These are phyloP conservation scores for Aphrocallistes beatrix DNA, from an alignment of 37 sponge, comb jelly and placozoan genomes.

Conservation along the genomic window DNA sequence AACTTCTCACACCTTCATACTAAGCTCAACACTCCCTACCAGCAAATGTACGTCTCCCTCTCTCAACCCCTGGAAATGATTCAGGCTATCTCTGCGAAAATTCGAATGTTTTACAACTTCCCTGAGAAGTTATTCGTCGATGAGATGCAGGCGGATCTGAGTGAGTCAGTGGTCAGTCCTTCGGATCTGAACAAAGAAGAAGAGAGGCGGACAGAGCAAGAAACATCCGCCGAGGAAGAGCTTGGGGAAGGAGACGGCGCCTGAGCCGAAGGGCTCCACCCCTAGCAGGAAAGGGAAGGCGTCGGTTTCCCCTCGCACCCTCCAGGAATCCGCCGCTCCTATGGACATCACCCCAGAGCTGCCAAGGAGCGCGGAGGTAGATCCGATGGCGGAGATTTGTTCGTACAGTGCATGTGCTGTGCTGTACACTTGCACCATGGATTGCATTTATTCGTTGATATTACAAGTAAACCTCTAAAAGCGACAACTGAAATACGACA, in stretches of 20 bases:
- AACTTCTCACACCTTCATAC: too few species aligned
- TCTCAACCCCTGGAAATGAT: not conserved
- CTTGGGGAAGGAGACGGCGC: not conserved
- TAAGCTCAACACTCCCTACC: not conserved
- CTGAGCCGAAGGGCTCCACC: constrained; percentile 6
- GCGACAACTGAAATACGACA: too few species aligned
- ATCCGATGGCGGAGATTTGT: not conserved
- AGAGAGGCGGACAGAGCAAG: not conserved
- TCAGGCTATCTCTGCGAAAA: not conserved
- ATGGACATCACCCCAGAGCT: not conserved
- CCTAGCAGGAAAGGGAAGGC: not conserved
- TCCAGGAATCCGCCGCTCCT: not conserved
- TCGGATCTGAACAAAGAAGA: not conserved
- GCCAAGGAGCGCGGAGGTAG: constrained; percentile 4
- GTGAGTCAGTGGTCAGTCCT: not conserved
- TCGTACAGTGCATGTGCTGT: too few species aligned
- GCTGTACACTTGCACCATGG: too few species aligned
- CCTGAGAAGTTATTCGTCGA: constrained; percentile 6
- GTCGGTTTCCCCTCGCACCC: not conserved
- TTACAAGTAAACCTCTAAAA: too few species aligned
- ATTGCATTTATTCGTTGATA: too few species aligned
- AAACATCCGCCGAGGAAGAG: not conserved
- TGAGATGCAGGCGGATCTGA: not conserved
- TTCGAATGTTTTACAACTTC: not conserved
- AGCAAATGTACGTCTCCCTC: not conserved